Base-by-base conservation (phyloP, 2,888 invertebrate genomes). In the Macaria liturata region DNA sequence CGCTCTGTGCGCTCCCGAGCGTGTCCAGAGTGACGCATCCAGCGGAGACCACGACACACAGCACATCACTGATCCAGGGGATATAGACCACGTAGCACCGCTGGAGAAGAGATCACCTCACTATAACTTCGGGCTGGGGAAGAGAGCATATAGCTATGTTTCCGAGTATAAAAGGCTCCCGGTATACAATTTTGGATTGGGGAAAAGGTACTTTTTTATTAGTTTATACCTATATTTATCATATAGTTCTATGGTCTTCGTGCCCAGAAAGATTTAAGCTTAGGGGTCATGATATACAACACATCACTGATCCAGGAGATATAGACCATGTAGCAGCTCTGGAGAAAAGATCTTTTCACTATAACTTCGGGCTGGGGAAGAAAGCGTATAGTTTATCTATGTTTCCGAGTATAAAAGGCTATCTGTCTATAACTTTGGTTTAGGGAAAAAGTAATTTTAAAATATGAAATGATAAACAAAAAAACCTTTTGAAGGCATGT, bases 381-480 rank as follows among this genome's bases (percentile, higher is more conserved):
- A 71, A 93, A 3, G 92, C 91, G 0, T 94, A 94, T 73, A 93
- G 93, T 20, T 20, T 1, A 20, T 20, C 71, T 94, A 94, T 71
- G 93, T 94, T 0, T 93, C 94, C 0, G 94, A 94, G 65, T 94
- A 93, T 68, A 94, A 94, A 66, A 83, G 94, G 63, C 84, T 94
- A 4, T 92, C 92, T 0, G 92, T 92, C 0, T 94, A 93, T 71
- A 93, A 93, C 70, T 94, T 94, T 65, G 94, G 94, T 9, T 74
- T 94, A 46, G 94, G 94, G 0, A 94, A 94, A 66, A 88, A 94
- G 76, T 90, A 57, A 57, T 6, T 55, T 20, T n/a, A 20, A 20
- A 20, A 20, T 20, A 20, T 1, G 20, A 20, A 20, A 20, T 1
- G 20, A 20, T 20, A 20, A 1, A 20, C 20, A 20, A 20, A 20